Conservation (phyloP, 2,113 vertebrate genomes). For the Microcebus jonahi region DNA sequence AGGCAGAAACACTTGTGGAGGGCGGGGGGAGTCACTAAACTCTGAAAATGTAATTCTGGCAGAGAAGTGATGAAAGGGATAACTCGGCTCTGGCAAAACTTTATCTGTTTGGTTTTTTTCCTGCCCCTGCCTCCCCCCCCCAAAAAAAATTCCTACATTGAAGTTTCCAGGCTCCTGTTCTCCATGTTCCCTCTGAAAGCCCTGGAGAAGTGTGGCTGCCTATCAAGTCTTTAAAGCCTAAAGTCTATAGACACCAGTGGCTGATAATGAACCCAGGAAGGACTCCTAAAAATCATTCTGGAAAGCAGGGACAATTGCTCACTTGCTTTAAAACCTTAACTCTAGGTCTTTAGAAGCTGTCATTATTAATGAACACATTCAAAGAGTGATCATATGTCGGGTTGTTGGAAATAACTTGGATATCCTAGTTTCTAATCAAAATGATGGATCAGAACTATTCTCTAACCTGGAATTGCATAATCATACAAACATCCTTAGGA, state of each 20-base stretch:
- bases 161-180: background rate
- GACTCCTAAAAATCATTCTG: too few species aligned
- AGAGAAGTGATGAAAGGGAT: background rate
- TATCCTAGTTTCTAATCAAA: background rate
- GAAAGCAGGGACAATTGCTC: background rate
- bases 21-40: too few species aligned
- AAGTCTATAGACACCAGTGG: too few species aligned
- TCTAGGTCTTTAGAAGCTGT: background rate
- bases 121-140: too few species aligned
- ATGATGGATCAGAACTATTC: background rate
- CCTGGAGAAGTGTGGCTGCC: background rate
- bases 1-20: too few species aligned
- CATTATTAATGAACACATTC: background rate
- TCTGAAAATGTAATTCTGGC: background rate
- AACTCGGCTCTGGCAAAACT: background rate
- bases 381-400: background rate
- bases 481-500: background rate
- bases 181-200: background rate
- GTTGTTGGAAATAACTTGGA: background rate
- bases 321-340: background rate
- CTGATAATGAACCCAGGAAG: background rate
- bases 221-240: too few species aligned
- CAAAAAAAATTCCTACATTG: background rate
- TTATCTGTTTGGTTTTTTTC: too few species aligned
- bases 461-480: background rate